Conservation (phyloP, 2,113 vertebrate species). For the Lepus europaeus region DNA sequence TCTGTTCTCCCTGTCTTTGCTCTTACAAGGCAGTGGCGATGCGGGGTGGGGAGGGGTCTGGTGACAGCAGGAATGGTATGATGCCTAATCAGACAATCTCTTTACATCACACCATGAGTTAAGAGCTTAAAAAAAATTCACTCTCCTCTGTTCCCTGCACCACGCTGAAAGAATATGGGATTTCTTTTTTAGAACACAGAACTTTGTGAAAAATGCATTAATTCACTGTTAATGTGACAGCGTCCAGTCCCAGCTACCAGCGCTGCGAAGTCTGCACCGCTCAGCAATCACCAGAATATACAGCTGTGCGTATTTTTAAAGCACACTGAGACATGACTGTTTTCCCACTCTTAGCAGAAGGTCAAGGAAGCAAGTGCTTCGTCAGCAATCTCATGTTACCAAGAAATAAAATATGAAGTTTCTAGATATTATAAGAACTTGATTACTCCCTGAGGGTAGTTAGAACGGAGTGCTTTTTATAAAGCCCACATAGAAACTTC, state of each 20-base stretch:
- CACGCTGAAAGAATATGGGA: not conserved
- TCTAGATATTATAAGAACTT: not conserved
- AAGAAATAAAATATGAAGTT: slow-evolving; percentile 43
- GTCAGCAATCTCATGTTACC: slow-evolving; percentile 33
- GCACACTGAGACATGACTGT: slow-evolving; percentile 47
- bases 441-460: not conserved
- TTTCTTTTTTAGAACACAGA: slow-evolving; percentile 21
- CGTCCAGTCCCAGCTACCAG: not conserved
- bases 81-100: not conserved
- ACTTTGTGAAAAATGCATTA: slow-evolving; percentile 6
- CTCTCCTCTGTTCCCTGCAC: not conserved
- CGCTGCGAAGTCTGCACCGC: not conserved
- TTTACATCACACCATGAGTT: not conserved
- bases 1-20: not conserved
- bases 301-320: slow-evolving; percentile 65
- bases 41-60: not conserved
- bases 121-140: not conserved
- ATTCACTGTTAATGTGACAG: not conserved
- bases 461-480: not conserved
- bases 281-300: slow-evolving; percentile 56
- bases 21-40: too few relatives aligned
- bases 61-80: not conserved
- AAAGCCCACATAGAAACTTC: not conserved
- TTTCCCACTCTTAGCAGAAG: slow-evolving; percentile 48
- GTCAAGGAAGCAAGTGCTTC: slow-evolving; percentile 18